Conservation (phyloP, 2,888 invertebrate genomes). For the Pycnomerus fuliginosus region DNA sequence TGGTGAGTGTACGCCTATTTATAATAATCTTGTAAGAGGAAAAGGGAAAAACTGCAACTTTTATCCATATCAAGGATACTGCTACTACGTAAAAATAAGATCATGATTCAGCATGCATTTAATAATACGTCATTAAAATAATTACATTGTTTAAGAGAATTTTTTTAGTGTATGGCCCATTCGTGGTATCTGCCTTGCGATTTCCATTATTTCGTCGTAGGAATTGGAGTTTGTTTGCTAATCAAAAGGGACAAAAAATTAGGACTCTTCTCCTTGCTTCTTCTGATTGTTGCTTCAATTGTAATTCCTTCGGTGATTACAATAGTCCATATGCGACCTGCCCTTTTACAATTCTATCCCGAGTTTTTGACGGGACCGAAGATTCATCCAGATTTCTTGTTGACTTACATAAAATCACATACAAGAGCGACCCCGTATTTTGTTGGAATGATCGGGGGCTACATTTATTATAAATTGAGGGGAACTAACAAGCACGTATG, state of each 20-base stretch:
- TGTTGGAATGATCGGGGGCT: constrained; percentile 60
- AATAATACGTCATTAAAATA: constrained; percentile 2
- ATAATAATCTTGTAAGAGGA: constrained; percentile 8
- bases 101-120: constrained; percentile 7
- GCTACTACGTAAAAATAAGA: constrained; percentile 5
- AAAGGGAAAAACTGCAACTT: constrained; percentile 19
- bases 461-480: constrained; percentile 49
- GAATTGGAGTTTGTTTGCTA: constrained; percentile 54
- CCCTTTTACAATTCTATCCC: constrained; percentile 59
- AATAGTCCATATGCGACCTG: constrained; percentile 54
- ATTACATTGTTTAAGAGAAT: neutral
- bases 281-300: constrained; percentile 52
- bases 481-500: constrained; percentile 40
- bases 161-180: constrained; percentile 63
- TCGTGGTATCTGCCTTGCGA: constrained; percentile 73
- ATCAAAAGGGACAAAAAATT: constrained; percentile 51
- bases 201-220: constrained; percentile 66
- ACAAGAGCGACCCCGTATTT: constrained; percentile 61
- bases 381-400: constrained; percentile 55
- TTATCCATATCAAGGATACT: constrained; percentile 11
- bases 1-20: constrained; percentile 52
- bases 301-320: constrained; percentile 58
- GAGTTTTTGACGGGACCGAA: constrained; percentile 59
- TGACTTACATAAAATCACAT: constrained; percentile 62
- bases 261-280: constrained; percentile 49